Evolutionary conservation across 2,113 vertebrate genomes (phyloP), one percentile per base, ranked within the genome.

Genomic region (Casuarius casuarius): DNA sequence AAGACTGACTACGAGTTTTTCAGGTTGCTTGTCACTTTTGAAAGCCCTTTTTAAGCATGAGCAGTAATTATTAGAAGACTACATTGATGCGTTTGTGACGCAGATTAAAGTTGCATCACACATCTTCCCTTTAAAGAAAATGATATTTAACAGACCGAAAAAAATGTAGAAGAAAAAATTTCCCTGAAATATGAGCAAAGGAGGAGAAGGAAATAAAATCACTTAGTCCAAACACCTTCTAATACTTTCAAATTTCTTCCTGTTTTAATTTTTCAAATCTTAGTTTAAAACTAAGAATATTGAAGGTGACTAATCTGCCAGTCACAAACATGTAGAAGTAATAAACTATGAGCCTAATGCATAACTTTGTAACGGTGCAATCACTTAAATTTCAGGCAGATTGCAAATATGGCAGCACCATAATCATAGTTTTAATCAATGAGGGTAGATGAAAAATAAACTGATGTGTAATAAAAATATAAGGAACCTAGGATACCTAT

Each of bases 401-500:
- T 33, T 71, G 35, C 16, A 93, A 70, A 63, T 72, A 65, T n/a
- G 31, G 48, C 14, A 11, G 9, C 15, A 59, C 2, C 15, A 20
- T 82, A 33, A 59, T 87, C 17, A 0, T 11, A 58, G 17, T 59
- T 82, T 68, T 56, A 88, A 5, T 42, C 77, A 80, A 54, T 11
- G 16, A 71, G 56, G 26, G 15, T 75, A 75, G 5, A 59, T 13
- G 22, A 48, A 86, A 76, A 59, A 1, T 5, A 59, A 58, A 63
- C 22, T 2, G 23, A 68, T 12, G 61, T 46, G 5, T 5, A 65
- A 23, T 28, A 76, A 68, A 88, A 88, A 26, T 26, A 68, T 8
- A 56, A 61, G 29, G 7, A 3, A 5, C 5, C 2, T 0, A 4
- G 5, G 13, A 79, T 51, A 31, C 2, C 46, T 46, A 42, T 5